Conservation (phyloP, 2,113 vertebrate species). For the Eurypyga helias region DNA sequence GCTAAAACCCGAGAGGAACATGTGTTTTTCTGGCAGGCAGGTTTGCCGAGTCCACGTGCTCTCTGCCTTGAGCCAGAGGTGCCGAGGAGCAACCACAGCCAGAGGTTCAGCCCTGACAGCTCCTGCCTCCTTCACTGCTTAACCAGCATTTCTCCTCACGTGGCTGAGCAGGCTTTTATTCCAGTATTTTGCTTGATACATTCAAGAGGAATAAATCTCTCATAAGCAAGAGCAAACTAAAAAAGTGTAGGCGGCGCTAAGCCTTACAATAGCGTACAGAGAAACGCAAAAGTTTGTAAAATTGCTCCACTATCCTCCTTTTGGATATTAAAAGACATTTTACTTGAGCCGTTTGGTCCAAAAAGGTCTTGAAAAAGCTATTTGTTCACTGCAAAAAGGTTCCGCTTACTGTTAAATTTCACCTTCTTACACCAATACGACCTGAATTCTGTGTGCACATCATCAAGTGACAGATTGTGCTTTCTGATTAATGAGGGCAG, state of each 20-base stretch:
- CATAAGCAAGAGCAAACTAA: rapidly evolving
- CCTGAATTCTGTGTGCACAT: no score
- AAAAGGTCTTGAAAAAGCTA: not conserved
- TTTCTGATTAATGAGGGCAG: not conserved
- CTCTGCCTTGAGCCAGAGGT: not conserved
- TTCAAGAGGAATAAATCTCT: not conserved
- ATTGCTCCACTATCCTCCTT: not conserved
- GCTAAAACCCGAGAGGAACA: rapidly evolving
- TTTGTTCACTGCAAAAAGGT: not conserved
- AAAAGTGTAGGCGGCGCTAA: not conserved
- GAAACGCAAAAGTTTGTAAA: not conserved
- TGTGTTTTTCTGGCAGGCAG: not conserved
- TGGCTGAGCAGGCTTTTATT: not conserved
- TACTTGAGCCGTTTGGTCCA: not conserved
- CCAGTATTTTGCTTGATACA: not conserved
- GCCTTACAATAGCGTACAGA: rapidly evolving
- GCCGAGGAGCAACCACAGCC: not conserved
- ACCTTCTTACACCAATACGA: not conserved
- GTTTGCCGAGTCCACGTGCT: not conserved
- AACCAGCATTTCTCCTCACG: rapidly evolving
- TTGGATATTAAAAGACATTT: not conserved
- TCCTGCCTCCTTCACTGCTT: not conserved
- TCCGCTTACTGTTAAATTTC: not conserved
- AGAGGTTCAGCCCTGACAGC: rapidly evolving
- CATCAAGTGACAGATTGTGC: not conserved